phyloP scores from a whole-genome alignment of 2,888 invertebrate genomes.

The Cryptocheilus praepositus region DNA sequence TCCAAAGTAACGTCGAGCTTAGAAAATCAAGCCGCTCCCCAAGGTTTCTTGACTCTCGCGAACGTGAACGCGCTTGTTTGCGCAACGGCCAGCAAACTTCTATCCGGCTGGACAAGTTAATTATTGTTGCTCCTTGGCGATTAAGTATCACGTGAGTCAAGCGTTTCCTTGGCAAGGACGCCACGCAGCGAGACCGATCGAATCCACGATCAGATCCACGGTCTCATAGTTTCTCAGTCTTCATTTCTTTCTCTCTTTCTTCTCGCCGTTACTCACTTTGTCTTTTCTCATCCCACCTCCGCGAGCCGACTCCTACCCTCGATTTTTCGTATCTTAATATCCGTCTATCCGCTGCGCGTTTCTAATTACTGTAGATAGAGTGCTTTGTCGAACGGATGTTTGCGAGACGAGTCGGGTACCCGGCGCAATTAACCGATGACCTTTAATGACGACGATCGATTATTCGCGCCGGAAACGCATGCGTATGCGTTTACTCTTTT shows the following conservation, averaged over 20 bases:
- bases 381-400: conserved; percentile 1
- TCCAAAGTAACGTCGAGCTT: background rate
- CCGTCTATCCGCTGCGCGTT: conserved; percentile 15
- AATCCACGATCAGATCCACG: conserved; percentile 27
- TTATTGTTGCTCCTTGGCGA: conserved; percentile 68
- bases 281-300: background rate
- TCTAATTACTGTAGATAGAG: conserved; percentile 24
- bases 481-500: conserved; percentile 22
- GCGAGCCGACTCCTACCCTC: background rate
- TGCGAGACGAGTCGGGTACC: conserved; percentile 2
- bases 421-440: conserved; percentile 60
- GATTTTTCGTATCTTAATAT: no score
- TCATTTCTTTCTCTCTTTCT: conserved; percentile 21
- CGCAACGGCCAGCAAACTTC: conserved; percentile 49
- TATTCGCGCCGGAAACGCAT: conserved; percentile 41
- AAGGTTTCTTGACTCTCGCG: conserved; percentile 54
- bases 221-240: conserved; percentile 7
- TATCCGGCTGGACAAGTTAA: conserved; percentile 64
- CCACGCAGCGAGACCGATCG: conserved; percentile 41
- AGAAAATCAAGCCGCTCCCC: conserved; percentile 32
- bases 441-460: conserved; percentile 56
- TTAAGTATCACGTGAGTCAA: conserved; percentile 67
- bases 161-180: conserved; percentile 68
- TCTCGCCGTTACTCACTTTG: conserved; percentile 2
- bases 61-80: conserved; percentile 46